phyloP scores from a whole-genome alignment of 2,797 vertebrate species.

The Girardinus metallicus region DNA sequence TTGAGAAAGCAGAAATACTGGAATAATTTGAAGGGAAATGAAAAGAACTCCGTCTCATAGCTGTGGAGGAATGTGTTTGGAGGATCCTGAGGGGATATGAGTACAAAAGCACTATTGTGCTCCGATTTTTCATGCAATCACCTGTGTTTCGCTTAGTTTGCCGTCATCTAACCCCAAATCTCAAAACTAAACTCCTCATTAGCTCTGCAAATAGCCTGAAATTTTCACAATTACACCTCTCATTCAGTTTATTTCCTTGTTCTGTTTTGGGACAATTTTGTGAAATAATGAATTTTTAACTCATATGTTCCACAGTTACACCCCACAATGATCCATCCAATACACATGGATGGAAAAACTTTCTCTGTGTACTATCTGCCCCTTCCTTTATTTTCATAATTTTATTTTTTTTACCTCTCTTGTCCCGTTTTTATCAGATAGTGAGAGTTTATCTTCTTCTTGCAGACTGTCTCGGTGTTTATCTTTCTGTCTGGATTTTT shows the following conservation, averaged over 20 bases:
- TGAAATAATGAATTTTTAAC: slow-evolving; percentile 25
- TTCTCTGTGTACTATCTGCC: slow-evolving; percentile 21
- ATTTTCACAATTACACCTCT: slow-evolving; percentile 12
- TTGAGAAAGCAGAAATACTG: slow-evolving; percentile 36
- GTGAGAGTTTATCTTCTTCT: slow-evolving; percentile 42
- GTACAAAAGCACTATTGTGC: slow-evolving; percentile 9
- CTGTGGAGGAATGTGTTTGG: slow-evolving; percentile 3
- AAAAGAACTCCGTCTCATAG: slow-evolving; percentile 3
- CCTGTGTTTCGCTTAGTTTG: neutral
- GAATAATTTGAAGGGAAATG: neutral
- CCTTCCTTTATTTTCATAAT: neutral
- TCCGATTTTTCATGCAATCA: slow-evolving; percentile 57
- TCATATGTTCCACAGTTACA: neutral
- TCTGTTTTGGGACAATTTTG: neutral
- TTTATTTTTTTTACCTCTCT: neutral
- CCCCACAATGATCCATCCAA: slow-evolving; percentile 34
- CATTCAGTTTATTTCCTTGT: slow-evolving; percentile 12
- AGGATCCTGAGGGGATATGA: slow-evolving; percentile 9
- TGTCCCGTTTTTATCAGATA: slow-evolving; percentile 23
- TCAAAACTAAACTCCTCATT: slow-evolving; percentile 9
- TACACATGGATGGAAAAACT: slow-evolving; percentile 27
- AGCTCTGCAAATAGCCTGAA: slow-evolving; percentile 29
- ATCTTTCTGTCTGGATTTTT: slow-evolving; percentile 56
- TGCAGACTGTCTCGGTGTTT: slow-evolving; percentile 56
- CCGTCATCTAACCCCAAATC: neutral